Evolutionary conservation across 1,140 invertebrate genomes (phyloP).

Genomic region (Gonatopus flavifemur): DNA sequence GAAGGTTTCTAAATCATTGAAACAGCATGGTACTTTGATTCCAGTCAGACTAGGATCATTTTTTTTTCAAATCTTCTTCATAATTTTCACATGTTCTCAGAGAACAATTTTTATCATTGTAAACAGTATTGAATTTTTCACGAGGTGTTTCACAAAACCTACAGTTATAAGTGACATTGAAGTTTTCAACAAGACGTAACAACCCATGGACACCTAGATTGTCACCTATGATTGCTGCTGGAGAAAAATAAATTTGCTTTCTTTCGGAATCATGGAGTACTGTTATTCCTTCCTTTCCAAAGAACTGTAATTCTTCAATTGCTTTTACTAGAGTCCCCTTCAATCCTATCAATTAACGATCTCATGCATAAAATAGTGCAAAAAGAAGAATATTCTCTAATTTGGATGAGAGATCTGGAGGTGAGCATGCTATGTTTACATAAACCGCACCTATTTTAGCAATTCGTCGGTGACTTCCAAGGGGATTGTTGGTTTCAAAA

Average conservation of each 20-base stretch:
- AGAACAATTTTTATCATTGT: background rate
- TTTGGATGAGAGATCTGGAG: slow-evolving; percentile 12
- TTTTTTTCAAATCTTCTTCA: slow-evolving; percentile 8
- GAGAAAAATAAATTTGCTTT: slow-evolving; percentile 17
- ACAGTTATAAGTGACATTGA: slow-evolving; percentile 18
- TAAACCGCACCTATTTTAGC: slow-evolving; percentile 23
- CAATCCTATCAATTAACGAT: slow-evolving; percentile 18
- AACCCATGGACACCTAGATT: slow-evolving; percentile 25
- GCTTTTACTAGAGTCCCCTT: slow-evolving; percentile 15
- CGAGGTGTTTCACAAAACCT: slow-evolving; percentile 22
- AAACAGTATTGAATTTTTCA: too few relatives aligned
- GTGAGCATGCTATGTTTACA: slow-evolving; percentile 20
- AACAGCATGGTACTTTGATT: slow-evolving; percentile 19
- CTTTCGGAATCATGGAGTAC: slow-evolving; percentile 4
- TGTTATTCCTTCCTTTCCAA: slow-evolving; percentile 18
- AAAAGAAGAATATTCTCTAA: too few relatives aligned
- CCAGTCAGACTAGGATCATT: slow-evolving; percentile 15
- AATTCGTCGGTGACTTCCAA: slow-evolving; percentile 16
- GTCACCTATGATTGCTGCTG: slow-evolving; percentile 22
- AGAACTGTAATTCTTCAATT: slow-evolving; percentile 22
- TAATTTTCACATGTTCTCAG: background rate
- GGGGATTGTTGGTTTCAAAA: slow-evolving; percentile 21
- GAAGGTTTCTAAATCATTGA: slow-evolving; percentile 15
- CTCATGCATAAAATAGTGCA: slow-evolving; percentile 22
- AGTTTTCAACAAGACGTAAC: slow-evolving; percentile 18